Base-by-base conservation (phyloP, 2,113 vertebrate species). In the Symphodus melops region DNA sequence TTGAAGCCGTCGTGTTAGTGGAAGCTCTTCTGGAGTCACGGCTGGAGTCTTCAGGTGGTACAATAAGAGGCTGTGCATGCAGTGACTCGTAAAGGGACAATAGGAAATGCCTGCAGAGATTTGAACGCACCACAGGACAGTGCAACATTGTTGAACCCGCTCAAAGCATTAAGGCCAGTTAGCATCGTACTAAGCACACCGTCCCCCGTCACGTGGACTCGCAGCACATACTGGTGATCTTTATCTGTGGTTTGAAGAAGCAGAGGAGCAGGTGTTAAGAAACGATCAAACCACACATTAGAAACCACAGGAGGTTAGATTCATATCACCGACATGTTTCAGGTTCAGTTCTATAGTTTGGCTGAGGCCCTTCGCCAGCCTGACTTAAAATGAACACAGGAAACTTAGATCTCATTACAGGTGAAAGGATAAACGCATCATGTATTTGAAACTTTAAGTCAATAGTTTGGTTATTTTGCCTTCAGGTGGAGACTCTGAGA, bases 151-250 rank as follows among this genome's bases (percentile, higher is more conserved):
- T 53, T 14, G 7, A 41, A 55, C 36, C 21, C 1, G 33, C 57
- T 68, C 61, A 70, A 74, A 8, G 59, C 55, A 17, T 58, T 20
- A 33, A 57, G 71, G 52, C 56, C 79, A 19, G 71, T 46, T 61
- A 65, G 55, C 51, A 0, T 57, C 44, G 19, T 52, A 65, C 54
- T 49, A 71, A 86, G 82, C 84, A 84, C 86, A 86, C 78, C 6
- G 25, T 39, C 44, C 53, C 60, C 49, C n/a, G 25, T 64, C 70
- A 65, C 46, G 25, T 57, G 42, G 44, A 51, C 4, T 11, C 37
- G 1, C 3, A 23, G 51, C 20, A 20, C 73, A 44, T 72, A 49
- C 42, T 33, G 49, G 54, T 68, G 37, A 23, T 70, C 60, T 23
- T 5, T 56, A 3, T 48, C 1, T 39, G 12, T 33, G 44, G 44